Evolutionary conservation across 2,797 vertebrate genomes (phyloP), one percentile per base, ranked within the genome.

Genomic region (Danio choprae): DNA sequence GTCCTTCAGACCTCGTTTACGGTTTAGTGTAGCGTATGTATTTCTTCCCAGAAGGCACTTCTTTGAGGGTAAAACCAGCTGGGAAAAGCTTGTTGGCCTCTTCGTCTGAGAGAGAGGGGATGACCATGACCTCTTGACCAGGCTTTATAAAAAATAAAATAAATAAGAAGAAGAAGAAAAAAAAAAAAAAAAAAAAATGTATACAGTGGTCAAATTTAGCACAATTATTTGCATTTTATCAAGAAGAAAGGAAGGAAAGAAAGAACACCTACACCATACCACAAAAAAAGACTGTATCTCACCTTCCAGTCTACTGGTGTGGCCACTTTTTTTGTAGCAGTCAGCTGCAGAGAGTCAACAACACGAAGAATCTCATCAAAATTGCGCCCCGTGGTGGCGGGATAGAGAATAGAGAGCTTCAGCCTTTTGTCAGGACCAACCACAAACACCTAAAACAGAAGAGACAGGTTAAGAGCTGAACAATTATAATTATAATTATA

Each of bases 231-330:
- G 29, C 29, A 29, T 29, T 29, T 29, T 29, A 29, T 29, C 3
- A 29, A 29, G 3, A 29, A 29, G 29, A 29, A 29, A 29, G 29
- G 29, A n/a, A n/a, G n/a, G n/a, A n/a, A n/a, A 12, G 4, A 22
- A 8, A 5, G 4, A 51, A 18, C 18, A 11, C 11, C n/a, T 38
- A 6, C 59, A n/a, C n/a, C n/a, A 18, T 63, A 18, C 11, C 12
- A 4, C 15, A 64, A 4, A 15, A 20, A 67, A 50, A 53, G 16
- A 10, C 6, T 0, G 16, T 12, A 16, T 65, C 41, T 84, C 93
- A 99, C 98, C 96, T 97, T 98, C 98, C 98, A 99, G 86, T 99
- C 93, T 2, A 97, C 98, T 0, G 98, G 98, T 0, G 98, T 99
- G 77, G 98, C 98, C 0, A 98, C 97, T 76, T 93, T 96, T 88